Base-by-base conservation (phyloP, 2,888 invertebrate genomes). In the Hybos culiciformis region DNA sequence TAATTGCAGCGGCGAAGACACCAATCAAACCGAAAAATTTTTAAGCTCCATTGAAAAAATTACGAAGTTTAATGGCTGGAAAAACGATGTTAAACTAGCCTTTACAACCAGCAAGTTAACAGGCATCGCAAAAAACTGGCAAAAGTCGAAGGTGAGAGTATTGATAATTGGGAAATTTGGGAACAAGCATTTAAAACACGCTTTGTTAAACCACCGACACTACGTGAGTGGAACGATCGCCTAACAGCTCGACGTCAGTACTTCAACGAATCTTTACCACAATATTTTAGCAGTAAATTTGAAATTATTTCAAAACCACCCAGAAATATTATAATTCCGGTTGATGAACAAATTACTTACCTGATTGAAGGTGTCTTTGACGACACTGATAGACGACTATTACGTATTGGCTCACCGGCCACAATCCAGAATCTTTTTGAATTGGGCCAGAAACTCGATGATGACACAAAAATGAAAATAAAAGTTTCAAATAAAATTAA, bases 71-170 rank as follows among this genome's bases (percentile, higher is more conserved):
- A 40, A 40, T 19, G 23, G 31, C 4, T 44, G 40, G 43, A 36
- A 18, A 20, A 37, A 40, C 3, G 36, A 39, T 36, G 23, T 40
- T 18, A 37, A n/a, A 33, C 39, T 44, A 7, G 29, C 43, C 3
- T 43, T 43, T 31, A 26, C 39, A 7, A 14, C 19, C 5, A 43
- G 43, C 37, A 29, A 29, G n/a, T 20, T 37, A n/a, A 32, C 42
- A 6, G 42, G 42, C 12, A 37, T 42, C 19, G 42, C 42, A 42
- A 42, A 37, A 41, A 41, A 45, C 14, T 38, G 38, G 41, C 44
- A 45, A 34, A 45, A 41, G 36, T 38, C 21, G 41, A 45, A 38
- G 41, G 41, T 20, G 44, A 44, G 19, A 37, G 37, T 9, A 40
- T 32, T 20, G 23, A 14, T n/a, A 18, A 21, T 32, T 44, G 37